Conservation (phyloP, 2,113 vertebrate species). For the Alligator mississippiensis region DNA sequence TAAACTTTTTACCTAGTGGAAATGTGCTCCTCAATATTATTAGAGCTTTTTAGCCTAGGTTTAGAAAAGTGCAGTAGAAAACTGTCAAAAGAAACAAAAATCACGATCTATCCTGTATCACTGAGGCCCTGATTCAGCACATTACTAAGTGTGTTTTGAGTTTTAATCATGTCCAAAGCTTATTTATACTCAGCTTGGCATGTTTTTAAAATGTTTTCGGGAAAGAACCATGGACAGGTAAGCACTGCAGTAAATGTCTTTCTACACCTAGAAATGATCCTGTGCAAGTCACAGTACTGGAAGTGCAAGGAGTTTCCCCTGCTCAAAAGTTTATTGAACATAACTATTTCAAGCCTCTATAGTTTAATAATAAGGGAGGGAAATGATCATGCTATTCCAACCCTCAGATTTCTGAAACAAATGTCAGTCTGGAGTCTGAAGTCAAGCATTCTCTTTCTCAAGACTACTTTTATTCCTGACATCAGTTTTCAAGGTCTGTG, state of each 20-base stretch:
- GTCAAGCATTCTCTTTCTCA: neutral
- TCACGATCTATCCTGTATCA: slow-evolving; percentile 5
- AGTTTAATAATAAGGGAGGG: slow-evolving; percentile 25
- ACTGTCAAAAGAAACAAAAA: slow-evolving; percentile 19
- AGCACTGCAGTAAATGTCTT: neutral
- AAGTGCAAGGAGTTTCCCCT: slow-evolving; percentile 18
- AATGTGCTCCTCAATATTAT: slow-evolving; percentile 37
- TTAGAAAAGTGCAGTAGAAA: slow-evolving; percentile 21
- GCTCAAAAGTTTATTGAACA: slow-evolving; percentile 18
- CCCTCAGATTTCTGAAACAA: neutral
- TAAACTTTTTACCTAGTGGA: slow-evolving; percentile 36
- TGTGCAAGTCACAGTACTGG: slow-evolving; percentile 48
- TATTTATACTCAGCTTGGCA: slow-evolving; percentile 42
- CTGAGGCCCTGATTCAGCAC: slow-evolving; percentile 48
- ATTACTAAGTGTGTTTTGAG: slow-evolving; percentile 5
- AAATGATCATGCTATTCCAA: slow-evolving; percentile 16
- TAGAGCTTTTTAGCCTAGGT: slow-evolving; percentile 2
- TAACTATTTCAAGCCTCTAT: neutral
- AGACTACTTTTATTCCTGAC: neutral
- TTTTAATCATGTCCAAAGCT: slow-evolving; percentile 39
- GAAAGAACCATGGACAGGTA: slow-evolving; percentile 38
- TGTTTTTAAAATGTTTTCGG: slow-evolving; percentile 42
- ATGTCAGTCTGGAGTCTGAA: neutral
- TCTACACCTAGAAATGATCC: slow-evolving; percentile 42
- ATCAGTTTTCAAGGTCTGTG: neutral